Conservation (phyloP, 2,797 vertebrate genomes). For the Xerus rutilus region DNA sequence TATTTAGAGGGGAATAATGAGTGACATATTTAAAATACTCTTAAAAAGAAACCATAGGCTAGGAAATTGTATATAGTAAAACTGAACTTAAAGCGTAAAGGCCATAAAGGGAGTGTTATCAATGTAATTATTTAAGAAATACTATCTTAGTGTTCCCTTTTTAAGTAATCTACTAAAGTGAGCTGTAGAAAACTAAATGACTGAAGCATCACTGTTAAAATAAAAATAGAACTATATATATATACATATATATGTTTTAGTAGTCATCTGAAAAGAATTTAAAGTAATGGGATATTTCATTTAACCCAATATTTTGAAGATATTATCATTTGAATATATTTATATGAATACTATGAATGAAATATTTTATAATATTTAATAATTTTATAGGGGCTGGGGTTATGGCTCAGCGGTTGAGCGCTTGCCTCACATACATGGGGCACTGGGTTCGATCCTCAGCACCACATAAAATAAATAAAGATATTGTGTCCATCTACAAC, state of each 20-base stretch:
- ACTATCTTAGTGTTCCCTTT: not conserved
- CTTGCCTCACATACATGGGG: too few species aligned
- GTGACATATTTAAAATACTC: not conserved
- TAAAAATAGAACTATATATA: not conserved
- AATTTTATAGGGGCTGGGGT: too few species aligned
- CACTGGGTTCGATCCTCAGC: too few species aligned
- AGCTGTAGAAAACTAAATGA: not conserved
- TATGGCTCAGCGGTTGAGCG: too few species aligned
- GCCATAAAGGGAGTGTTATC: not conserved
- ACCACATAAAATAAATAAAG: too few species aligned
- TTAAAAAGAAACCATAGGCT: not conserved
- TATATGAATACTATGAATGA: not conserved
- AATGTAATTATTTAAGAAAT: not conserved
- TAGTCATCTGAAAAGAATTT: not conserved
- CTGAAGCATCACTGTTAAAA: not conserved
- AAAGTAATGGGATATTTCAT: not conserved
- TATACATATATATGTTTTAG: not conserved
- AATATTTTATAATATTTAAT: not conserved
- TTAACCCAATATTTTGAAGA: not conserved
- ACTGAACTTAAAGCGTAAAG: not conserved
- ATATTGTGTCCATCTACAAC: too few species aligned
- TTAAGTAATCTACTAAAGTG: not conserved
- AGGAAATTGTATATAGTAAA: not conserved
- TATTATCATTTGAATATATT: not conserved
- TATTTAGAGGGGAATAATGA: not conserved